Base-by-base conservation (phyloP, 2,113 vertebrate genomes). In the Tyto alba region DNA sequence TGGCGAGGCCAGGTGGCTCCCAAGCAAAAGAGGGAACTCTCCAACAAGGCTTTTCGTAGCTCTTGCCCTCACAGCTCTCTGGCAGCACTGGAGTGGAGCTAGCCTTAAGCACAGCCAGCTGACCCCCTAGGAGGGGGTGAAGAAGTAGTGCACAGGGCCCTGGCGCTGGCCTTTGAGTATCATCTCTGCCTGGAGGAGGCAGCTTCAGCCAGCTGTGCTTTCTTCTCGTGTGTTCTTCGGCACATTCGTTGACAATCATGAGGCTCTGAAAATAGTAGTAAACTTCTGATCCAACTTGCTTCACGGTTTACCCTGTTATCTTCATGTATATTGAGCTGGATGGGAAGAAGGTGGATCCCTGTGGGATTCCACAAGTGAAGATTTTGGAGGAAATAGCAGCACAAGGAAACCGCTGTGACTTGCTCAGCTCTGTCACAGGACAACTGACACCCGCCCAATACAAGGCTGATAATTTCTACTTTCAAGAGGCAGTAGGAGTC, bases 201-300 rank as follows among this genome's bases (percentile, higher is more conserved):
- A 26, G 18, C 45, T 85, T 75, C 47, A 60, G 52, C 40, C 68
- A 85, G 27, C 40, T 69, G 1, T 64, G 27, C 56, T 79, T 78
- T 68, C 30, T 88, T 79, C 41, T 69, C 29, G 29, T 72, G 17
- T 63, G 12, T 38, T 76, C 43, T 43, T 82, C 17, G 5, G 52
- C 20, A 10, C 73, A 23, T 1, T 81, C 0, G 0, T 52, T 57
- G 36, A 30, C 75, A 91, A 11, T 29, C 62, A 13, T 75, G 47
- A 85, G 69, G 57, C 53, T 91, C 36, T 88, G 48, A 59, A 85
- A 85, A 53, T 53, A 57, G n/a, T 47, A 77, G 62, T 56, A 85
- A 85, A 57, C 48, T 72, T 67, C 40, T 63, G 32, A 82, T 85
- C 11, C 43, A 68, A 3, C 62, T 20, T 59, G 34, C 71, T 73